Conservation (phyloP, 2,113 vertebrate genomes). For the Falcunculus frontatus region DNA sequence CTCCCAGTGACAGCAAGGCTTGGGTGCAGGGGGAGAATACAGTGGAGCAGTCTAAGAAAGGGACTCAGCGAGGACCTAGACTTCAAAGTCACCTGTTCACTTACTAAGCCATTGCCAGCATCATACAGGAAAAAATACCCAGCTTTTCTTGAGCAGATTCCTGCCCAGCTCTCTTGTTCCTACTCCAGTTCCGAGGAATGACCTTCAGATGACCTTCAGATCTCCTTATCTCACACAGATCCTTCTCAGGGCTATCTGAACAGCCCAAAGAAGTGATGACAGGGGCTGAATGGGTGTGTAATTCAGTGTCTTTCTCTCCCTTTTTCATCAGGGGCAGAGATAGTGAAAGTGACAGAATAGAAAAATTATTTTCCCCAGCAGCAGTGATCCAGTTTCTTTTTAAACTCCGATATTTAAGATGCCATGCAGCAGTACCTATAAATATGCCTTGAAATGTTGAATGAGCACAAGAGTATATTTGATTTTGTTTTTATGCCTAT, state of each 20-base stretch:
- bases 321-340: neutral
- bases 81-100: neutral
- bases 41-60: neutral
- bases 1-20: neutral
- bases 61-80: neutral
- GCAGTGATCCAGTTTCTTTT: slow-evolving; percentile 1
- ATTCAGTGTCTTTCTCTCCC: neutral
- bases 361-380: neutral
- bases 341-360: neutral
- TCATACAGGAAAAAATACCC: neutral
- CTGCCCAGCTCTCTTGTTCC: neutral
- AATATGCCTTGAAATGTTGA: slow-evolving; percentile 37
- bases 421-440: slow-evolving; percentile 20
- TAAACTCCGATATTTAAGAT: slow-evolving; percentile 7
- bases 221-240: neutral
- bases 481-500: slow-evolving; percentile 51
- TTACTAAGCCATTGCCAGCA: neutral
- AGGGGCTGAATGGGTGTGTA: neutral
- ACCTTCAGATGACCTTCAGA: neutral
- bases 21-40: neutral
- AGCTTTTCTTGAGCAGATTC: neutral
- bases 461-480: slow-evolving; percentile 41
- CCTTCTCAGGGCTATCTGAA: neutral
- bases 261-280: neutral
- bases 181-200: neutral